Evolutionary conservation across 1,140 invertebrate genomes (phyloP), one percentile per base, ranked within the genome.

Genomic region (Trissolcus basalis): DNA sequence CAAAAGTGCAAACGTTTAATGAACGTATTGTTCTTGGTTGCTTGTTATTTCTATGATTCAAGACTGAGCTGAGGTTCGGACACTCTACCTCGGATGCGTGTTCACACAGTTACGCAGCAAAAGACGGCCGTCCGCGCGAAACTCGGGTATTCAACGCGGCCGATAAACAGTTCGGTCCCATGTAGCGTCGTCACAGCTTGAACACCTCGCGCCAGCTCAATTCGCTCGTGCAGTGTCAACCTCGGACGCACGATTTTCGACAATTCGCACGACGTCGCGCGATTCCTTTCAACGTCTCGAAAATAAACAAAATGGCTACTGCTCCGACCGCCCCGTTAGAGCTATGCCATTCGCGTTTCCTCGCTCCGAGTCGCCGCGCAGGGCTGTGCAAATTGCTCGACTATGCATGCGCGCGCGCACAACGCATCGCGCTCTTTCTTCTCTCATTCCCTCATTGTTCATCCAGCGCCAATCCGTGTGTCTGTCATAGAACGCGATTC

Each of bases 261-360:
- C 19, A 27, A 27, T 27, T 27, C 19, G 19, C 43, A 47, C 65
- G 65, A 59, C 50, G 59, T 71, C 70, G 53, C 68, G 48, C 13
- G 60, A 80, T 51, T 67, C 50, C 75, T 68, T 71, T 80, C 72
- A 71, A 79, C 75, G 78, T 44, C 13, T 44, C 68, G 81, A 84
- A 84, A 85, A 85, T 84, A 84, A 85, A 85, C 83, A 84, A 85
- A 85, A 85, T 85, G 84, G 84, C 84, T 80, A 78, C 81, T 39
- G 55, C 58, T 49, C 41, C 27, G 27, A 56, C 63, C 75, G 59
- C 77, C 51, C 80, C 58, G 65, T 54, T 81, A n/a, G 19, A 27
- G 19, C 49, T 53, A 53, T 69, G 43, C 48, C 65, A 59, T 55
- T 64, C 54, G 44, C 16, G n/a, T n/a, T 49, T 39, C 16, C 12